Evolutionary conservation across 2,888 invertebrate genomes (phyloP).

Genomic region (Hoplodrina blanda): DNA sequence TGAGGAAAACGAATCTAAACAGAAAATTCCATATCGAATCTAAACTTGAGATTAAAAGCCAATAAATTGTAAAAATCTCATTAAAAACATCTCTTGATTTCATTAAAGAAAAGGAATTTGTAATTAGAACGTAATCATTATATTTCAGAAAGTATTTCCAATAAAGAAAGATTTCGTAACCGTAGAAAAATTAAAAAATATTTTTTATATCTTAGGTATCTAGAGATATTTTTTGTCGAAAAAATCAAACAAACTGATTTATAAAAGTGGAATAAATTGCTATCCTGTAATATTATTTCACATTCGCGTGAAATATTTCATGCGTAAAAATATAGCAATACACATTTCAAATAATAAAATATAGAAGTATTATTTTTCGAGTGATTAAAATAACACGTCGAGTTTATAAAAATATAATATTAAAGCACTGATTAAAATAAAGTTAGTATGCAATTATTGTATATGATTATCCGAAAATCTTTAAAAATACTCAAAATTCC

Average conservation of each 20-base stretch:
- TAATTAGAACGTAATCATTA: not conserved
- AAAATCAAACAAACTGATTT: not conserved
- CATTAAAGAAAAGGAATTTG: too few species aligned
- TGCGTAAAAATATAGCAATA: not conserved
- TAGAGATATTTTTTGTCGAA: not conserved
- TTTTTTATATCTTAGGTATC: too few species aligned
- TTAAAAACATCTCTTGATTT: not conserved
- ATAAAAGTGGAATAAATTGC: constrained; percentile 4
- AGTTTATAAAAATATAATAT: constrained; percentile 19
- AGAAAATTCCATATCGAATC: not conserved
- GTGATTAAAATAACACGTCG: not conserved
- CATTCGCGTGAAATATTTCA: constrained; percentile 7
- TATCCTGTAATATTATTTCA: not conserved
- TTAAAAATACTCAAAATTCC: too few species aligned
- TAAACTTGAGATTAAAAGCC: too few species aligned
- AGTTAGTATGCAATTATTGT: too few species aligned
- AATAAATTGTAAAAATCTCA: too few species aligned
- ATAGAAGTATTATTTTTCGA: constrained; percentile 6
- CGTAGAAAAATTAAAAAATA: not conserved
- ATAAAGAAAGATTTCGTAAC: not conserved
- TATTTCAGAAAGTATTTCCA: not conserved
- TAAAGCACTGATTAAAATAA: too few species aligned
- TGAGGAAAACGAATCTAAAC: not conserved
- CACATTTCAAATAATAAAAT: constrained; percentile 20
- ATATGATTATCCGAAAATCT: too few species aligned